Evolutionary conservation across 2,797 vertebrate genomes (phyloP).

Genomic region (Acanthurus lineatus): DNA sequence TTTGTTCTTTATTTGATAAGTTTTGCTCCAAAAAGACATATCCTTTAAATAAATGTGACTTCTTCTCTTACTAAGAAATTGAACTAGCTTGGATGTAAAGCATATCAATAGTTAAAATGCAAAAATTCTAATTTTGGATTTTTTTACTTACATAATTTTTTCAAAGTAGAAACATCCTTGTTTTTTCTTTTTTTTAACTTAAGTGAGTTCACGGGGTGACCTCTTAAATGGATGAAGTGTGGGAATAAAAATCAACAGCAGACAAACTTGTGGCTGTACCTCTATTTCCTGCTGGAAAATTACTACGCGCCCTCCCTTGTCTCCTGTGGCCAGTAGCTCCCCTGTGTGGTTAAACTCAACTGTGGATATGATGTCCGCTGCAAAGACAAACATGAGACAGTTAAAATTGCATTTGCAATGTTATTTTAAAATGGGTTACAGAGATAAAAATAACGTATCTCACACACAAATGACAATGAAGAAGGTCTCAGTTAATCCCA

Average conservation of each 20-base stretch:
- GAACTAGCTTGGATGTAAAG: not conserved
- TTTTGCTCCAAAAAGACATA: conserved; percentile 2
- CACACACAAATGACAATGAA: conserved; percentile 6
- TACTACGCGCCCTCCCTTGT: conserved; percentile 98
- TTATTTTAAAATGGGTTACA: not conserved
- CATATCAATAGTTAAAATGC: not conserved
- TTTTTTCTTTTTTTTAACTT: not conserved
- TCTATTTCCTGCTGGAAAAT: conserved; percentile 94
- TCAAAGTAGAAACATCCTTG: not conserved
- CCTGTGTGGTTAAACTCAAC: conserved; percentile 99
- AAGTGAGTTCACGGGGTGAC: not conserved
- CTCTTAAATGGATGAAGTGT: not conserved
- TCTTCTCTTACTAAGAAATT: not conserved
- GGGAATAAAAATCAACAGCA: conserved; percentile 19
- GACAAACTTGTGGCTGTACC: conserved; percentile 66
- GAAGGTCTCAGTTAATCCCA: conserved; percentile 16
- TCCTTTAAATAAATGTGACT: not conserved
- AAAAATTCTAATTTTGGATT: not conserved
- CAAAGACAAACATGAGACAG: conserved; percentile 19
- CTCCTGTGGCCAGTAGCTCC: conserved; percentile 98
- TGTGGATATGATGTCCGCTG: conserved; percentile 98
- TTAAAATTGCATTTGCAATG: not conserved
- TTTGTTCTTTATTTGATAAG: not conserved
- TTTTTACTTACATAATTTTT: not conserved
- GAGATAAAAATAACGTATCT: not conserved